Conservation (phyloP, 1,140 invertebrate species). For the Penaeus indicus region DNA sequence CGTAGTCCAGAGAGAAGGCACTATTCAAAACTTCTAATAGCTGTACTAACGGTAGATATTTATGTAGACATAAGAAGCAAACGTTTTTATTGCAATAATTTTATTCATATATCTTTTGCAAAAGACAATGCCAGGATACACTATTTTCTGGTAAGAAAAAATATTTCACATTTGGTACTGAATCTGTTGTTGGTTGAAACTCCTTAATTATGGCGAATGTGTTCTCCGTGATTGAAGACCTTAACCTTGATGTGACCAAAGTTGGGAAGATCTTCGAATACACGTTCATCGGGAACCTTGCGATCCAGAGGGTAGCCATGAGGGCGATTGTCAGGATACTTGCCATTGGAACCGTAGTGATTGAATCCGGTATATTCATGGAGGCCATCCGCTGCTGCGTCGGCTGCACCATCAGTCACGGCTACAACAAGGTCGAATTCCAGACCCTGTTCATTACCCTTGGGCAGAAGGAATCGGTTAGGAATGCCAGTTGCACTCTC, state of each 20-base stretch:
- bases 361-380: background rate
- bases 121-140: too few species aligned
- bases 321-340: constrained; percentile 26
- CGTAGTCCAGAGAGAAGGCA: too few species aligned
- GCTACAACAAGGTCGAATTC: constrained; percentile 33
- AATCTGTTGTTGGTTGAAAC: too few species aligned
- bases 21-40: too few species aligned
- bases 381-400: constrained; percentile 15
- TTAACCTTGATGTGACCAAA: constrained; percentile 8
- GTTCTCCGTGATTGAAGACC: constrained; percentile 18
- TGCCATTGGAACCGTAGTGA: constrained; percentile 25
- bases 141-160: too few species aligned
- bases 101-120: too few species aligned
- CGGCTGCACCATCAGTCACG: constrained; percentile 28
- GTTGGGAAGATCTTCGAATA: constrained; percentile 25
- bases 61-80: too few species aligned
- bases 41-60: too few species aligned
- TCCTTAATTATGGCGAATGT: background rate
- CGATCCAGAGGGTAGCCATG: constrained; percentile 45
- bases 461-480: constrained; percentile 48
- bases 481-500: constrained; percentile 40
- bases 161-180: too few species aligned
- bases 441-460: constrained; percentile 32
- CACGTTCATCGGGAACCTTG: constrained; percentile 21
- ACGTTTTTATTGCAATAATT: too few species aligned